A percentile compares a stretch with the other conserved stretches of the same genome.
Evolutionary conservation across 2,797 vertebrate species (phyloP).

Genomic region (Gouania willdenowi): DNA sequence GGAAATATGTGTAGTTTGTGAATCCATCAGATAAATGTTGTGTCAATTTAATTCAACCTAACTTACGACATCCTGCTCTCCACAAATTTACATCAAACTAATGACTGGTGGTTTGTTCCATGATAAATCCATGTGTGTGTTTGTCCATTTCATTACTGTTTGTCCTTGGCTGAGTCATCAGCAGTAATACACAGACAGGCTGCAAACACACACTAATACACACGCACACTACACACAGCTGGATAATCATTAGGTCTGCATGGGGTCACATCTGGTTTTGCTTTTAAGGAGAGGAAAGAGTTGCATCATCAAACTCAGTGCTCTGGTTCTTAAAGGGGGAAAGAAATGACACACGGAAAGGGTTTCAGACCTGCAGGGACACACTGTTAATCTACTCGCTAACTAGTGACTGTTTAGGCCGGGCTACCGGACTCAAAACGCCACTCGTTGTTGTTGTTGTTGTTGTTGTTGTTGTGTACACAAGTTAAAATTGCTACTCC

Average conservation of each 20-base stretch:
- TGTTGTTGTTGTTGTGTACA: no score
- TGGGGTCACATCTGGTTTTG: constrained; percentile 59
- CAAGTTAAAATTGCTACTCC: no score
- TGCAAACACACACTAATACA: constrained; percentile 29
- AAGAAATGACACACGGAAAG: constrained; percentile 14
- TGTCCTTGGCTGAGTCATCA: constrained; percentile 22
- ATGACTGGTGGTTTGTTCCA: constrained; percentile 21
- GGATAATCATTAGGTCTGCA: background rate
- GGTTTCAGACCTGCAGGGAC: constrained; percentile 28
- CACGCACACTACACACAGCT: constrained; percentile 2
- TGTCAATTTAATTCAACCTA: no score
- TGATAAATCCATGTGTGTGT: constrained; percentile 6
- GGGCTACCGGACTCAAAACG: no score
- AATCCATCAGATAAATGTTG: no score
- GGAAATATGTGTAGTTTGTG: no score
- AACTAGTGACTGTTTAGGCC: constrained; percentile 1
- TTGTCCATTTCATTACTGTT: constrained; percentile 15
- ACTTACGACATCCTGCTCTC: no score
- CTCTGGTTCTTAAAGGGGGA: constrained; percentile 18
- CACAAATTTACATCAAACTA: constrained; percentile 15
- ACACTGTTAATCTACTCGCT: constrained; percentile 6
- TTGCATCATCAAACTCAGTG: constrained; percentile 31
- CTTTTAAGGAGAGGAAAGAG: constrained; percentile 12
- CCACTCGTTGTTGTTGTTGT: no score
- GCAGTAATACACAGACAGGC: constrained; percentile 38